These are phyloP conservation scores for Actenoides lindsayi DNA, from an alignment of 2,113 vertebrate genomes.

Conservation along the genomic window DNA sequence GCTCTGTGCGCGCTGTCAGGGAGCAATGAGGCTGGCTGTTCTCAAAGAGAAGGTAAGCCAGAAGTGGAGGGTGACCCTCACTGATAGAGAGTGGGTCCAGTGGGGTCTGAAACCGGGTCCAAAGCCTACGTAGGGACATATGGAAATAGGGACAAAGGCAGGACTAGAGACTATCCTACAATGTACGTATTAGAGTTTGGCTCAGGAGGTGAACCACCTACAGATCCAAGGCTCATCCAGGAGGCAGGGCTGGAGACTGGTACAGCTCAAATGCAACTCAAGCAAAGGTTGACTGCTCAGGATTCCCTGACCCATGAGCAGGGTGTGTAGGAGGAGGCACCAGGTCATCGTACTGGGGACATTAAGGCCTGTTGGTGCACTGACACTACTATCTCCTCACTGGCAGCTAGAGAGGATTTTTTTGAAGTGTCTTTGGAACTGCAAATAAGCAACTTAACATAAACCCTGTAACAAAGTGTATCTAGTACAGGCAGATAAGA, in stretches of 20 bases:
- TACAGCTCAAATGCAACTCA: neutral
- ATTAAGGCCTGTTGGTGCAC: neutral
- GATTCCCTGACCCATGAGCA: neutral
- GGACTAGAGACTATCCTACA: neutral
- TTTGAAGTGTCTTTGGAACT: neutral
- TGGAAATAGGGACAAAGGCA: neutral
- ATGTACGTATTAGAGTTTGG: accelerated
- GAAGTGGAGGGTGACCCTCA: neutral
- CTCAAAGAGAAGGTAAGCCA: neutral
- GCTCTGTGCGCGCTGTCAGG: neutral
- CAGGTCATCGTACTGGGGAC: too few species aligned
- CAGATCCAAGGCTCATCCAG: neutral
- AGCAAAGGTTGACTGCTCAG: neutral
- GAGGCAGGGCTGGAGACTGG: neutral
- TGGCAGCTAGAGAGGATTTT: neutral
- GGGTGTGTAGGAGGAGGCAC: neutral
- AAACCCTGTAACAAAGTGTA: neutral
- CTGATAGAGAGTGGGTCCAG: accelerated
- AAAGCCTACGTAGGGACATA: neutral
- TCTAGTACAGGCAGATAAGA: neutral
- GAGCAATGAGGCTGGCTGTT: neutral
- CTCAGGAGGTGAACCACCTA: neutral
- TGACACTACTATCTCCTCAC: accelerated
- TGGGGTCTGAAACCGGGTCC: neutral
- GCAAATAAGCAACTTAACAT: neutral